Conservation (phyloP, 1,140 invertebrate genomes). For the Amyelois transitella region DNA sequence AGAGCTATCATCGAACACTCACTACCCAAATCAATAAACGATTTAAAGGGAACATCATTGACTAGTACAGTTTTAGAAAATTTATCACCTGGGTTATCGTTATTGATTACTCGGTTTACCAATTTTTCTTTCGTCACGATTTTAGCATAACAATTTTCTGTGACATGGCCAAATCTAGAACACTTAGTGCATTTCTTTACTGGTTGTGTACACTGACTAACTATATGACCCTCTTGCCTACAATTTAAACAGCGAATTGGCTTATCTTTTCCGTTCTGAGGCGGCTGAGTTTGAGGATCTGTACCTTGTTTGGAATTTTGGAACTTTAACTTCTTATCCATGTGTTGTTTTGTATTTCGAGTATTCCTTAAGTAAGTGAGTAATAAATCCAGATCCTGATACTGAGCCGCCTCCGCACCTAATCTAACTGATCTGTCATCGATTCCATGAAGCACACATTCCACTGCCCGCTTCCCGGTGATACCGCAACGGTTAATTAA, state of each 20-base stretch:
- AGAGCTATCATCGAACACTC: neutral
- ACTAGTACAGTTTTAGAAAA: neutral
- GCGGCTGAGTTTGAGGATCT: no score
- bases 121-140: neutral
- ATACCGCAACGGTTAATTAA: slow-evolving; percentile 5
- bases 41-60: neutral
- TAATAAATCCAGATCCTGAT: neutral
- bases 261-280: no score
- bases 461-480: neutral
- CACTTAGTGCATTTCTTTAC: slow-evolving; percentile 4
- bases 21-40: neutral
- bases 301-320: no score
- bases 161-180: neutral
- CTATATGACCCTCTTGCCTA: slow-evolving; percentile 1
- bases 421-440: slow-evolving; percentile 2
- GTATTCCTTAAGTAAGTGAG: neutral
- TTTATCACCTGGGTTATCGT: neutral
- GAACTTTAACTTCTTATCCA: no score
- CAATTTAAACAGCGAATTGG: slow-evolving; percentile 6
- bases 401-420: slow-evolving; percentile 7
- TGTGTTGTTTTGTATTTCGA: neutral
- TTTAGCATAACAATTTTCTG: neutral
- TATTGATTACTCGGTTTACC: no score
- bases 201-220: neutral
- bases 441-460: slow-evolving; percentile 6